Evolutionary conservation across 1,140 invertebrate species (phyloP).

Genomic region (Drosophila pandora): DNA sequence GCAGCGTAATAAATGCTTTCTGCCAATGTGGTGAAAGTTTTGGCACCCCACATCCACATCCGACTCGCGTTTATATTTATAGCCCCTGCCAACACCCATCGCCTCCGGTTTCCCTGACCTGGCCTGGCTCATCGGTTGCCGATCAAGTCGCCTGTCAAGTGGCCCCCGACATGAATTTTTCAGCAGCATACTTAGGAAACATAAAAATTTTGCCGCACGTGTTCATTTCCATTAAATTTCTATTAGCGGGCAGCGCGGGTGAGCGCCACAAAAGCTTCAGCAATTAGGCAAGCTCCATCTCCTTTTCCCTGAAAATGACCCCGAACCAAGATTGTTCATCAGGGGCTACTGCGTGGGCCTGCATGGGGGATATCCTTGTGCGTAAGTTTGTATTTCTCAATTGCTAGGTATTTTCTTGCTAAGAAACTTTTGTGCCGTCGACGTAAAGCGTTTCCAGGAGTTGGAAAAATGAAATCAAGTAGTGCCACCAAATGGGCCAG

Average conservation of each 20-base stretch:
- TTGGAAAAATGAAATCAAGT: conserved; percentile 41
- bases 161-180: conserved; percentile 53
- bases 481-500: conserved; percentile 23
- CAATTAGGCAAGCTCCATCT: conserved; percentile 58
- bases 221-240: conserved; percentile 75
- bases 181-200: conserved; percentile 34
- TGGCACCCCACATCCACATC: conserved; percentile 25
- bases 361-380: conserved; percentile 26
- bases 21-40: conserved; percentile 75
- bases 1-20: conserved; percentile 81
- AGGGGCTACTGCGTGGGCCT: conserved; percentile 19
- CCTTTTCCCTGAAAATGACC: neutral
- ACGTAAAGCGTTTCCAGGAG: conserved; percentile 15
- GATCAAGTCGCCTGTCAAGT: conserved; percentile 55
- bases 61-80: conserved; percentile 53
- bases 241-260: conserved; percentile 49
- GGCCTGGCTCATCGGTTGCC: conserved; percentile 49
- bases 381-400: conserved; percentile 49
- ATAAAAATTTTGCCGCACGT: conserved; percentile 57
- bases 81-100: conserved; percentile 11
- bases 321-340: conserved; percentile 41
- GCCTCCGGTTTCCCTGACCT: neutral
- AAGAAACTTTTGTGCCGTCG: conserved; percentile 47
- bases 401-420: conserved; percentile 46
- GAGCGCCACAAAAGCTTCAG: conserved; percentile 23